phyloP scores from a whole-genome alignment of 2,113 vertebrate genomes.

The Cheilinus undulatus region DNA sequence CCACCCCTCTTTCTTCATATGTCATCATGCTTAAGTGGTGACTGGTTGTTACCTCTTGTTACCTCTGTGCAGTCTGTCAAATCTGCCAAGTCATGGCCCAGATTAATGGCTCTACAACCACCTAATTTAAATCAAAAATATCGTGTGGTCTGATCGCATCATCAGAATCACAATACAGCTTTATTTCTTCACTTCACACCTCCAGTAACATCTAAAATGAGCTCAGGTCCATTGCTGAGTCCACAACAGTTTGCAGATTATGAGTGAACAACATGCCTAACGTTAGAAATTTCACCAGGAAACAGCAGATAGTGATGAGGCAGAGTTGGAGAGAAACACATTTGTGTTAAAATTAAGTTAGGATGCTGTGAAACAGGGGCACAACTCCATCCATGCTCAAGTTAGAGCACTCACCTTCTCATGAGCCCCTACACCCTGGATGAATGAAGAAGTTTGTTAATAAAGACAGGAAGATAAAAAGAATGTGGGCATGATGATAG shows the following conservation, averaged over 20 bases:
- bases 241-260: background rate
- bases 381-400: slow-evolving; percentile 56
- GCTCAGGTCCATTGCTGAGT: background rate
- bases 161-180: too few relatives aligned
- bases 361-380: slow-evolving; percentile 40
- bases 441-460: slow-evolving; percentile 34
- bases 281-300: too few relatives aligned
- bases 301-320: slow-evolving; percentile 31
- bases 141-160: too few relatives aligned
- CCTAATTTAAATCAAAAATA: too few relatives aligned
- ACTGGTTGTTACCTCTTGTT: too few relatives aligned
- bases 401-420: slow-evolving; percentile 80
- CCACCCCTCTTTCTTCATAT: too few relatives aligned
- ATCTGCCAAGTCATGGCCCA: too few relatives aligned
- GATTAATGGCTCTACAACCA: too few relatives aligned
- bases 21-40: too few relatives aligned
- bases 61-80: too few relatives aligned
- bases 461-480: slow-evolving; percentile 16
- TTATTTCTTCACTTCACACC: background rate
- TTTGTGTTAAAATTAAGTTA: slow-evolving; percentile 7
- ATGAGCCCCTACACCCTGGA: slow-evolving; percentile 77
- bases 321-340: slow-evolving; percentile 6
- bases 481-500: background rate
- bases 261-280: slow-evolving; percentile 32
- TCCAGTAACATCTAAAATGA: background rate